phyloP scores from a whole-genome alignment of 2,888 invertebrate genomes.

The Corbicula japonica region DNA sequence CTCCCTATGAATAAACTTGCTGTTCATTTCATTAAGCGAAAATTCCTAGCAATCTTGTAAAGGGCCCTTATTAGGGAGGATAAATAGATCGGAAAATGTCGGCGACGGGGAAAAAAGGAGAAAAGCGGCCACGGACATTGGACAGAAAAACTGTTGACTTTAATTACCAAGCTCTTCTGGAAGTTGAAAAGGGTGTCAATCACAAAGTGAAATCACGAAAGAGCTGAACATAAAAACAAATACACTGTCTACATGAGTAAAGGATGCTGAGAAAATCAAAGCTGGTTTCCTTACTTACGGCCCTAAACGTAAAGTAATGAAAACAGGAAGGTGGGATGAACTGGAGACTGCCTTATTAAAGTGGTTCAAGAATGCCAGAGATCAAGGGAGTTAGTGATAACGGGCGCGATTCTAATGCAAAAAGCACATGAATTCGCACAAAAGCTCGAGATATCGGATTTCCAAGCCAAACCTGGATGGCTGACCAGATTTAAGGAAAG shows the following conservation, averaged over 20 bases:
- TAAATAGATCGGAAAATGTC: no score
- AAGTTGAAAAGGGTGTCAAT: no score
- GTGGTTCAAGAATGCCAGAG: conserved; percentile 40
- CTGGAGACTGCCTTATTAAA: conserved; percentile 43
- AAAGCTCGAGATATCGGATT: conserved; percentile 11
- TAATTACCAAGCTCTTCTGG: no score
- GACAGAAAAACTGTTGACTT: no score
- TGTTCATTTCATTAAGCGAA: no score
- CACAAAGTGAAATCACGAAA: no score
- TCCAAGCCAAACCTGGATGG: conserved; percentile 36
- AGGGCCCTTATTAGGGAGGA: no score
- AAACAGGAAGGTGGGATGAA: conserved; percentile 39
- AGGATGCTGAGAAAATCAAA: conserved; percentile 46
- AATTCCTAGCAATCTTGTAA: no score
- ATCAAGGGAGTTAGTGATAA: conserved; percentile 19
- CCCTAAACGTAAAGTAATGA: conserved; percentile 46
- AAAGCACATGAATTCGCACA: conserved; percentile 35
- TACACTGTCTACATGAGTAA: conserved; percentile 60
- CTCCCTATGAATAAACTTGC: no score
- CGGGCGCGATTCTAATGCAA: conserved; percentile 28
- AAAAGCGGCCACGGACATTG: no score
- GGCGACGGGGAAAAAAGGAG: no score
- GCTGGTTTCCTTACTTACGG: conserved; percentile 30
- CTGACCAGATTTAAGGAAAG: conserved; percentile 38
- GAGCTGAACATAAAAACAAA: conserved; percentile 39